A percentile compares a stretch with the other conserved stretches of the same genome.
Evolutionary conservation across 1,140 invertebrate genomes (phyloP).

Genomic region (Hormaphis cornu): DNA sequence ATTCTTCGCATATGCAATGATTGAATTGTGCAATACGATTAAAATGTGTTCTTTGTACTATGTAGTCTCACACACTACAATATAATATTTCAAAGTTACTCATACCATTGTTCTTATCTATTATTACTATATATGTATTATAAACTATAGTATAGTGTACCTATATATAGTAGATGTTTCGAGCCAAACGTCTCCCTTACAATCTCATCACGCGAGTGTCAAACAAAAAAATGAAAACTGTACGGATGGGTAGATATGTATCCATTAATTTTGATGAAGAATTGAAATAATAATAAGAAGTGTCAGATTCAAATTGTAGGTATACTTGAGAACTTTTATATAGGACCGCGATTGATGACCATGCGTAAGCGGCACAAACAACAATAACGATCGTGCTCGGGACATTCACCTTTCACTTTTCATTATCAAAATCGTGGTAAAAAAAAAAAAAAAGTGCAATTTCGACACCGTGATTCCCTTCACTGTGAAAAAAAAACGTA

Average conservation of each 20-base stretch:
- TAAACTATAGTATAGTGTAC: too few relatives aligned
- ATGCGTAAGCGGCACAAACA: neutral
- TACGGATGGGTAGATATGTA: too few relatives aligned
- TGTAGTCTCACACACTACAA: too few relatives aligned
- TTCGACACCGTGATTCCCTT: slow-evolving; percentile 21
- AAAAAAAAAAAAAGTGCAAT: neutral
- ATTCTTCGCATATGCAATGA: too few relatives aligned
- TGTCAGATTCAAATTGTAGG: neutral
- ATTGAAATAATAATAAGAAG: slow-evolving; percentile 12
- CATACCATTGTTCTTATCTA: too few relatives aligned
- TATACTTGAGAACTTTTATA: neutral
- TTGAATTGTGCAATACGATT: too few relatives aligned
- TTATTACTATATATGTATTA: too few relatives aligned
- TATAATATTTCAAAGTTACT: too few relatives aligned
- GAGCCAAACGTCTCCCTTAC: too few relatives aligned
- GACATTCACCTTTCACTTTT: slow-evolving; percentile 30
- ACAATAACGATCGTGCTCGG: slow-evolving; percentile 20
- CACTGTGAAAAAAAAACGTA: slow-evolving; percentile 4
- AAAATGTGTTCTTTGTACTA: too few relatives aligned
- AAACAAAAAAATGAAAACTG: neutral
- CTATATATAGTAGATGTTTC: too few relatives aligned
- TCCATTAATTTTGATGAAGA: slow-evolving; percentile 3
- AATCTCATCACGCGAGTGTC: neutral
- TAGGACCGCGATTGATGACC: neutral
- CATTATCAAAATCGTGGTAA: slow-evolving; percentile 30